Percentiles rank a stretch among this genome's conserved stretches.
These are phyloP conservation scores for Lordiphosa fenestrarum DNA, from an alignment of 2,888 invertebrate genomes.

Conservation along the genomic window DNA sequence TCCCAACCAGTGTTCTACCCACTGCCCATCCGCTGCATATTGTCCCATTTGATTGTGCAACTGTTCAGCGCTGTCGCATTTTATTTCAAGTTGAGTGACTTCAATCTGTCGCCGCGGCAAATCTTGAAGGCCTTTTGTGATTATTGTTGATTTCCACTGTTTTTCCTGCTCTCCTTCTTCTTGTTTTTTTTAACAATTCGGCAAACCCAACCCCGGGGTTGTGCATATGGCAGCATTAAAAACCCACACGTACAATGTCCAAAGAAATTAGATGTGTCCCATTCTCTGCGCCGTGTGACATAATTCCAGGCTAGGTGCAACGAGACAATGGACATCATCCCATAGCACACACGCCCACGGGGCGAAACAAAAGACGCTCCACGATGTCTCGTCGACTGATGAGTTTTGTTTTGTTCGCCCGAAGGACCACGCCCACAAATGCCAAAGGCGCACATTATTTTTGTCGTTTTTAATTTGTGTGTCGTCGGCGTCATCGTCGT, in stretches of 20 bases:
- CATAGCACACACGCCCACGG: conserved; percentile 27
- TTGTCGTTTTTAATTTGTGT: conserved; percentile 71
- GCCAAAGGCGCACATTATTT: conserved; percentile 57
- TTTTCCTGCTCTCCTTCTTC: not conserved
- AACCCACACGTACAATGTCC: conserved; percentile 70
- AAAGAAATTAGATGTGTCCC: conserved; percentile 65
- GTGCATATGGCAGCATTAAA: conserved; percentile 81
- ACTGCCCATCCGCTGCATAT: conserved; percentile 24
- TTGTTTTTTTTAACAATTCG: conserved; percentile 41
- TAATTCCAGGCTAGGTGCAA: conserved; percentile 68
- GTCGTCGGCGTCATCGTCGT: not conserved
- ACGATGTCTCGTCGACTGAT: conserved; percentile 52
- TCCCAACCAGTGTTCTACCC: too few relatives aligned
- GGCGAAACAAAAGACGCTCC: conserved; percentile 9
- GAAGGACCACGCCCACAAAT: conserved; percentile 58
- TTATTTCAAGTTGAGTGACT: conserved; percentile 79
- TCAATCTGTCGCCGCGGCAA: conserved; percentile 77
- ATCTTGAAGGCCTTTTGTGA: conserved; percentile 62
- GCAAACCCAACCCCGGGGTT: conserved; percentile 59
- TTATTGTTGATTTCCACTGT: conserved; percentile 30
- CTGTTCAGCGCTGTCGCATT: conserved; percentile 76
- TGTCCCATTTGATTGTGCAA: conserved; percentile 68
- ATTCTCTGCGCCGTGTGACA: conserved; percentile 59
- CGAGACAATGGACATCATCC: conserved; percentile 51
- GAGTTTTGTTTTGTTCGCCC: conserved; percentile 46